A percentile compares a stretch with the other conserved stretches of the same genome.
phyloP scores from a whole-genome alignment of 2,113 vertebrate species.

The Tor tambroides region DNA sequence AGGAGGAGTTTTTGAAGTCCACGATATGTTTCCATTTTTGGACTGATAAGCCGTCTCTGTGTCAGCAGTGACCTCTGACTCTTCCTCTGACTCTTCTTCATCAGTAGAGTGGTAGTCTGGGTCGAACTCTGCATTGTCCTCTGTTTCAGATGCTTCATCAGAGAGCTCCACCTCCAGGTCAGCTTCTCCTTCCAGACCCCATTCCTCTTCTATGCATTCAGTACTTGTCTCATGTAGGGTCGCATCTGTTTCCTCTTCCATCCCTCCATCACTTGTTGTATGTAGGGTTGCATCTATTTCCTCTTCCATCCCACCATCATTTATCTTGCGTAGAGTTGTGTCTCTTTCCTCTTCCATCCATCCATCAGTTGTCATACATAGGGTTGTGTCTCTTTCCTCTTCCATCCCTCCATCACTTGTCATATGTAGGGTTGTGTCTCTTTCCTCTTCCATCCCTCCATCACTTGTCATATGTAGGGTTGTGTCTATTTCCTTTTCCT shows the following conservation, averaged over 20 bases:
- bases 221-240: neutral
- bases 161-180: neutral
- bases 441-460: too few species aligned
- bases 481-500: neutral
- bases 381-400: too few species aligned
- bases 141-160: neutral
- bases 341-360: too few species aligned
- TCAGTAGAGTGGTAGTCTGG: neutral
- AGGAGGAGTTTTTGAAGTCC: neutral
- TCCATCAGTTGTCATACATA: too few species aligned
- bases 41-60: neutral
- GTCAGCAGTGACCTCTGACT: neutral
- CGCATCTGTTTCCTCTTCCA: neutral
- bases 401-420: too few species aligned
- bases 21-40: neutral
- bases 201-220: neutral
- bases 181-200: neutral
- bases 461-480: too few species aligned
- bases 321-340: too few species aligned
- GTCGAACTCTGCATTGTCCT: neutral
- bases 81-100: neutral
- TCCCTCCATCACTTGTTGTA: neutral
- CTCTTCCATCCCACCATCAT: neutral
- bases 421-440: too few species aligned
- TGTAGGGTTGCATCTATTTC: neutral